Percentiles rank a stretch among this genome's conserved stretches.
These are phyloP conservation scores for Masticophis lateralis DNA, from an alignment of 2,797 vertebrate genomes.

Conservation along the genomic window DNA sequence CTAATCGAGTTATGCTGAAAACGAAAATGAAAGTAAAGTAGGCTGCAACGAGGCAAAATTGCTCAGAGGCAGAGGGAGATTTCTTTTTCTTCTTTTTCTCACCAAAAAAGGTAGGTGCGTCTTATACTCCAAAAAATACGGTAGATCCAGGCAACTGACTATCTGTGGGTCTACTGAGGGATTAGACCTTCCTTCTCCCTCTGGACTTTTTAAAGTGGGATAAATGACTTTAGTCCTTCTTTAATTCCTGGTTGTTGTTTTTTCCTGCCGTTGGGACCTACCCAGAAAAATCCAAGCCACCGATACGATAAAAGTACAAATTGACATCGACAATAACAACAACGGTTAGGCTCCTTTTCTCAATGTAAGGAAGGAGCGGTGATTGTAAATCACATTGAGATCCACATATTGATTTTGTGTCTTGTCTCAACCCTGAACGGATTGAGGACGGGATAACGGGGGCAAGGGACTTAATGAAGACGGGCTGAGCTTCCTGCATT, in stretches of 20 bases:
- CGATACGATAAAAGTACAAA: background rate
- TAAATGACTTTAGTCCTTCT: background rate
- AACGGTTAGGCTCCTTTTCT: background rate
- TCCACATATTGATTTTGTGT: background rate
- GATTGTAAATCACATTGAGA: background rate
- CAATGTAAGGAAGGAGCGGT: background rate
- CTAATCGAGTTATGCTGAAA: too few relatives aligned
- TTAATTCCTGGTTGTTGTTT: background rate
- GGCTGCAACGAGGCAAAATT: too few relatives aligned
- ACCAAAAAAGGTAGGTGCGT: too few relatives aligned
- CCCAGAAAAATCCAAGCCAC: background rate
- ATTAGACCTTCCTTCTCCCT: background rate
- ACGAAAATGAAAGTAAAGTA: too few relatives aligned
- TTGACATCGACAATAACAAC: background rate
- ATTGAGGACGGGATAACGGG: background rate
- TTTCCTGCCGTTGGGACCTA: background rate
- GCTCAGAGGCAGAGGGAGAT: too few relatives aligned
- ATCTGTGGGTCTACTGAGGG: background rate
- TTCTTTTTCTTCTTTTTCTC: too few relatives aligned
- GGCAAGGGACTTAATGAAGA: background rate
- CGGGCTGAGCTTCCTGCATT: background rate
- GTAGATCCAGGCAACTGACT: background rate
- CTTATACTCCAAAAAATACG: too few relatives aligned
- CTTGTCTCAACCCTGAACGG: background rate
- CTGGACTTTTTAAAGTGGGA: background rate